These are phyloP conservation scores for Drosophila quinaria DNA, from an alignment of 2,888 invertebrate species.

Conservation along the genomic window DNA sequence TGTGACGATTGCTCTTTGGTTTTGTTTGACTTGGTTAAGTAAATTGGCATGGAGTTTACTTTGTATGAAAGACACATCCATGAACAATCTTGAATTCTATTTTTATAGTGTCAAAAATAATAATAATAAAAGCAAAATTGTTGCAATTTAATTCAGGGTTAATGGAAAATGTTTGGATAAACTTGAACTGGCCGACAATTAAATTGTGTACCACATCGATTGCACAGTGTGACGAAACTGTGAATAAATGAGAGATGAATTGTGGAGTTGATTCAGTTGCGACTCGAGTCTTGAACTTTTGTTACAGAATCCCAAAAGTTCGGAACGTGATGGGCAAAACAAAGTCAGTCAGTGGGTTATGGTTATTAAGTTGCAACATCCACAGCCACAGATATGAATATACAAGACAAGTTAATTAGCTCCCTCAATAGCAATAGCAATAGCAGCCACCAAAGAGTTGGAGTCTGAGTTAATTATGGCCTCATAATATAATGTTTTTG, in stretches of 20 bases:
- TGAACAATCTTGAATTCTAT: constrained; percentile 36
- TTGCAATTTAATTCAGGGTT: constrained; percentile 50
- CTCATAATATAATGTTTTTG: constrained; percentile 57
- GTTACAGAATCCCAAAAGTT: constrained; percentile 54
- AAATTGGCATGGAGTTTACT: constrained; percentile 23
- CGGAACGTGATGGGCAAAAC: constrained; percentile 38
- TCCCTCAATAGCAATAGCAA: constrained; percentile 40
- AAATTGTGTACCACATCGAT: constrained; percentile 52
- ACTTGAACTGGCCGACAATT: constrained; percentile 57
- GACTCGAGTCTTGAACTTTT: constrained; percentile 1
- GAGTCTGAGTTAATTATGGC: constrained; percentile 63
- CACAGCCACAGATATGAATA: constrained; percentile 5
- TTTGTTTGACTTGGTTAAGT: constrained; percentile 18
- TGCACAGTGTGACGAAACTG: constrained; percentile 56
- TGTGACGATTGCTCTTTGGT: constrained; percentile 29
- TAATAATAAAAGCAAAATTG: constrained; percentile 31
- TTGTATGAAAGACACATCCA: constrained; percentile 34
- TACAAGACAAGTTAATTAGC: constrained; percentile 67
- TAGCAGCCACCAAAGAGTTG: constrained; percentile 27
- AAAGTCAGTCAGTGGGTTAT: constrained; percentile 76
- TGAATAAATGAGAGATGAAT: constrained; percentile 32
- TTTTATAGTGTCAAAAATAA: constrained; percentile 21
- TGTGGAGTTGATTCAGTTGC: constrained; percentile 10
- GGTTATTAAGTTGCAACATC: constrained; percentile 48
- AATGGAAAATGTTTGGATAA: constrained; percentile 66